Percentiles rank a stretch among this genome's conserved stretches.
These are phyloP conservation scores for Atrina japonica DNA, from an alignment of 2,888 invertebrate genomes.

Conservation along the genomic window DNA sequence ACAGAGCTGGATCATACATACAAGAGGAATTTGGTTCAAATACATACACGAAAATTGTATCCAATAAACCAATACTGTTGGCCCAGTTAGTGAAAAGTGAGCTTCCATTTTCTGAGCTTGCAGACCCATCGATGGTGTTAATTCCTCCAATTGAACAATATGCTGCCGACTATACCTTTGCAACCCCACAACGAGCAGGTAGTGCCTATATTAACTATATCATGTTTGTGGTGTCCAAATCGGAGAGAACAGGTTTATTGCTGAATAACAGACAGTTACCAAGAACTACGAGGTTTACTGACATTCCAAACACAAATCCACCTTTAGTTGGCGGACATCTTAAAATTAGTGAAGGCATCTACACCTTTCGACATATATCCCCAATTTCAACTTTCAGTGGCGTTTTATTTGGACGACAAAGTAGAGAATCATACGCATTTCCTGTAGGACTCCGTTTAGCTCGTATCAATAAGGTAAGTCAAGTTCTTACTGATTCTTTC, in stretches of 20 bases:
- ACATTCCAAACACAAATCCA: slow-evolving; percentile 39
- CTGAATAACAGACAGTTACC: slow-evolving; percentile 40
- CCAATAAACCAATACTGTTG: slow-evolving; percentile 53
- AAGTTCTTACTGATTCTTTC: too few species aligned
- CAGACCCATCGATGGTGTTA: slow-evolving; percentile 64
- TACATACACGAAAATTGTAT: slow-evolving; percentile 33
- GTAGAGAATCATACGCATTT: neutral
- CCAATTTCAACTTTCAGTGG: neutral
- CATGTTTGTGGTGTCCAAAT: slow-evolving; percentile 46
- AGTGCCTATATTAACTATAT: slow-evolving; percentile 49
- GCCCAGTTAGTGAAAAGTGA: slow-evolving; percentile 58
- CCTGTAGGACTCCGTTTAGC: neutral
- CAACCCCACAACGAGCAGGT: slow-evolving; percentile 50
- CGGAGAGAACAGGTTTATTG: slow-evolving; percentile 40
- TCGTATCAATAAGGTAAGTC: neutral
- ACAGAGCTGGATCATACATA: slow-evolving; percentile 6
- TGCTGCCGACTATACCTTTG: slow-evolving; percentile 53
- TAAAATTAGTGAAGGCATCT: neutral
- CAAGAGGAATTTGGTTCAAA: slow-evolving; percentile 32
- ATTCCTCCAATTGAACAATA: slow-evolving; percentile 63
- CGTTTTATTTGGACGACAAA: neutral
- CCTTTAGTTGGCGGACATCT: slow-evolving; percentile 43
- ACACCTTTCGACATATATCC: neutral
- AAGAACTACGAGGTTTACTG: slow-evolving; percentile 25
- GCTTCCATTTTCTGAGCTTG: slow-evolving; percentile 32